Base-by-base conservation (phyloP, 2,113 vertebrate genomes). In the Spizaetus ornatus region DNA sequence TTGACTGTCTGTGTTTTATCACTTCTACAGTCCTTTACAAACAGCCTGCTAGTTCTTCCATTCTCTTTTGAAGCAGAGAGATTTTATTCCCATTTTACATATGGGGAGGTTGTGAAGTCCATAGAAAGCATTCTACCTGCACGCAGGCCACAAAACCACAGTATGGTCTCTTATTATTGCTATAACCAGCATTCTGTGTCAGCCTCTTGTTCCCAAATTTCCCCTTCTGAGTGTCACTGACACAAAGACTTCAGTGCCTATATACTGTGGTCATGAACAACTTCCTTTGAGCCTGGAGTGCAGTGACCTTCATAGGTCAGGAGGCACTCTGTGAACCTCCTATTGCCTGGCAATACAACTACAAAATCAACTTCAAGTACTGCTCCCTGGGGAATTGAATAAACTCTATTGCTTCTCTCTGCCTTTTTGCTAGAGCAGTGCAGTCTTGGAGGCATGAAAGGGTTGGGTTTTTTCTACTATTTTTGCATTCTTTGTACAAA, bases 381-480 rank as follows among this genome's bases (percentile, higher is more conserved):
- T 38, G 16, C 0, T 0, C 7, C 4, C 77, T 31, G 11, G 45
- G 32, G 29, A 62, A 62, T 0, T 18, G n/a, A 78, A 66, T 52
- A 29, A 86, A 65, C 5, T 25, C 9, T 40, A 1, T 11, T 48
- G 7, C 22, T 80, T 81, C 40, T 55, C 13, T 88, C 63, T 83
- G 79, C 6, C 8, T 32, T 88, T 88, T 77, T 61, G 20, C 19
- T 61, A n/a, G 9, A 79, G 8, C 36, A 52, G 18, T 40, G 17
- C 10, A 82, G 13, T 48, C 42, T 59, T 85, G 27, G 42, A 86
- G n/a, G 13, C 7, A 6, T 66, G 42, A 81, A 88, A 69, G 6
- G 5, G 3, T 18, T n/a, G 4, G 1, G 1, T 0, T 21, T 32
- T 23, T 53, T 16, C 38, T 36, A 3, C 3, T 18, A 2, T 26